Evolutionary conservation across 2,113 vertebrate species (phyloP).

Genomic region (Neolamprologus sp.): DNA sequence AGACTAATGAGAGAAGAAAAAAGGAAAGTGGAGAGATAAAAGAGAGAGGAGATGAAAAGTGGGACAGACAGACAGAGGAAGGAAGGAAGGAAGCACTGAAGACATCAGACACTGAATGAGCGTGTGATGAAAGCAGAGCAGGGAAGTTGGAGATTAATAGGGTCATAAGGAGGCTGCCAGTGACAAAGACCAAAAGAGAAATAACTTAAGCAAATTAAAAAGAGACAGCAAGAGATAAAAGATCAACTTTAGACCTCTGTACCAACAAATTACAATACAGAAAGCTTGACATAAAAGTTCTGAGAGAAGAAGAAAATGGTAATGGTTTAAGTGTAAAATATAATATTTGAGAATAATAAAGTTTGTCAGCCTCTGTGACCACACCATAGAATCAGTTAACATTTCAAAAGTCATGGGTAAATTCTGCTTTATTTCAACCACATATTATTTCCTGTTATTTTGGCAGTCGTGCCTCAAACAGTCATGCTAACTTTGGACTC

Average conservation of each 20-base stretch:
- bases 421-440: not conserved
- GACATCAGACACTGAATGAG: conserved; percentile 2
- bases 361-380: not conserved
- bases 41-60: not conserved
- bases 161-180: not conserved
- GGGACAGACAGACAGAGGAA: not conserved
- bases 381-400: fast-evolving
- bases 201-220: not conserved
- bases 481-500: not conserved
- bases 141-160: not conserved
- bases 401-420: not conserved
- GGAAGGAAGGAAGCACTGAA: conserved; percentile 27
- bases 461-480: not conserved
- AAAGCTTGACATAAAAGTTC: not conserved
- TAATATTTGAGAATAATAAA: not conserved
- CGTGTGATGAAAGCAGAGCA: conserved; percentile 25
- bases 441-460: not conserved
- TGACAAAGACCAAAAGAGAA: not conserved
- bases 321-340: not conserved
- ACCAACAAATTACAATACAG: not conserved
- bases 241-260: not conserved
- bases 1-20: conserved; percentile 3
- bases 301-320: not conserved
- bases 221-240: not conserved
- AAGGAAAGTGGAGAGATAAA: conserved; percentile 18